Percentiles rank a stretch among this genome's conserved stretches.
These are phyloP conservation scores for Oscheius sp. DNA, from an alignment of 2,888 invertebrate genomes.

Conservation along the genomic window DNA sequence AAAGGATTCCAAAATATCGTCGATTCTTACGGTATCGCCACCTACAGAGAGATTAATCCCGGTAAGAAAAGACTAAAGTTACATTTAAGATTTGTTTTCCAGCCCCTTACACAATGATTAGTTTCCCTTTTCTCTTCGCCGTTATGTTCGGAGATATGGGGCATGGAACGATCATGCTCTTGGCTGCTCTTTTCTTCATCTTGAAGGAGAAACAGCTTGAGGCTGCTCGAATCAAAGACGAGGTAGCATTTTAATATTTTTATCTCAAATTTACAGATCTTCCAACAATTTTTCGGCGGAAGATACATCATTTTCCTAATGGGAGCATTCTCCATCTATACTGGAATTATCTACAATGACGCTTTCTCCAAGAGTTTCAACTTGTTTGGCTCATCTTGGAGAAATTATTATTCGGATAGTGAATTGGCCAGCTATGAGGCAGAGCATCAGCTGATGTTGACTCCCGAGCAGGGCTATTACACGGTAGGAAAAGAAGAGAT, in stretches of 20 bases:
- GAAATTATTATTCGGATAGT: constrained; percentile 36
- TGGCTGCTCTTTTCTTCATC: constrained; percentile 93
- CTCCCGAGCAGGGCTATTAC: constrained; percentile 46
- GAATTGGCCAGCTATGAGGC: constrained; percentile 10
- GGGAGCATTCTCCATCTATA: constrained; percentile 97
- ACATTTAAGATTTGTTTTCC: constrained; percentile 61
- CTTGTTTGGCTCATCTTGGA: constrained; percentile 91
- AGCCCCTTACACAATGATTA: constrained; percentile 94
- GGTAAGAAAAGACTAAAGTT: too few species aligned
- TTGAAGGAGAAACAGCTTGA: constrained; percentile 86
- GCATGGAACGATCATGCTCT: constrained; percentile 81
- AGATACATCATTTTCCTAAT: constrained; percentile 95
- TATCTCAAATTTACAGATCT: too few species aligned
- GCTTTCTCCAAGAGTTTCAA: constrained; percentile 94
- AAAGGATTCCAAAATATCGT: constrained; percentile 91
- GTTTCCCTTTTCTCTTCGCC: constrained; percentile 95
- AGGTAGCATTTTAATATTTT: constrained; percentile 55
- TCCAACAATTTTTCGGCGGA: constrained; percentile 96
- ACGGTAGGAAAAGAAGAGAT: constrained; percentile 12
- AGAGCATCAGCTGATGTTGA: constrained; percentile 50
- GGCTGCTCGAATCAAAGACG: constrained; percentile 67
- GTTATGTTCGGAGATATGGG: constrained; percentile 99
- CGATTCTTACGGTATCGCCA: constrained; percentile 94
- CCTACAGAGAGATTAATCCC: constrained; percentile 95
- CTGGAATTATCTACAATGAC: constrained; percentile 96